Evolutionary conservation across 2,888 invertebrate species (phyloP).

Genomic region (Nesidiocoris tenuis): DNA sequence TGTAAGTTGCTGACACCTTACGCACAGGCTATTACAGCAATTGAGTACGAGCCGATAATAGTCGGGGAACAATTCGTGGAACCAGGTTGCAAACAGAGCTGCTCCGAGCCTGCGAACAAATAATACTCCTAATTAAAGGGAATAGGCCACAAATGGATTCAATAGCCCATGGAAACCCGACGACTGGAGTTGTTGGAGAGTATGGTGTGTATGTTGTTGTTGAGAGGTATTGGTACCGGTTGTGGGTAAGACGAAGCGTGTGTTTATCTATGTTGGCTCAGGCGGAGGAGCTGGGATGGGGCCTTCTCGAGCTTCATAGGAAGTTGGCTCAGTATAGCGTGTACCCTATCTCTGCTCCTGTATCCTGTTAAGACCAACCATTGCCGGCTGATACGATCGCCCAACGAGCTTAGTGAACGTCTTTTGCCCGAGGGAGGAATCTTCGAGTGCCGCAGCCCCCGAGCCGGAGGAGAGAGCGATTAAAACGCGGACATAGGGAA

Average conservation of each 20-base stretch:
- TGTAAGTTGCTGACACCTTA: no score
- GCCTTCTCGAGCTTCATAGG: neutral
- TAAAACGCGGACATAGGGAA: neutral
- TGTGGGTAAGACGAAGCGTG: neutral
- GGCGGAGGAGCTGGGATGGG: conserved; percentile 8
- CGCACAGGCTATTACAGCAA: no score
- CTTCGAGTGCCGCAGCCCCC: no score
- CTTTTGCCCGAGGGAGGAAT: neutral
- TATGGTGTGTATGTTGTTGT: neutral
- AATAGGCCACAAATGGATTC: conserved; percentile 24
- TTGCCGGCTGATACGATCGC: neutral
- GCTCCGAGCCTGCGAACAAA: conserved; percentile 11
- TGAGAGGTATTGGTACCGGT: neutral
- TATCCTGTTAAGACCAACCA: neutral
- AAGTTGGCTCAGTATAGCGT: neutral
- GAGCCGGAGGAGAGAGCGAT: neutral
- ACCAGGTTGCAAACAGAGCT: neutral
- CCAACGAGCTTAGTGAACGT: neutral
- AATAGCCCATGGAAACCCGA: conserved; percentile 1
- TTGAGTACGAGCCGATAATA: neutral
- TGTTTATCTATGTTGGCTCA: conserved; percentile 29
- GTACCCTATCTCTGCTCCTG: neutral
- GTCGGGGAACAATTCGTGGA: neutral
- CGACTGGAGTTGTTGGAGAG: neutral
- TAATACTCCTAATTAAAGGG: conserved; percentile 21